Base-by-base conservation (phyloP, 2,888 invertebrate species). In the Drosophila trichaetosa region DNA sequence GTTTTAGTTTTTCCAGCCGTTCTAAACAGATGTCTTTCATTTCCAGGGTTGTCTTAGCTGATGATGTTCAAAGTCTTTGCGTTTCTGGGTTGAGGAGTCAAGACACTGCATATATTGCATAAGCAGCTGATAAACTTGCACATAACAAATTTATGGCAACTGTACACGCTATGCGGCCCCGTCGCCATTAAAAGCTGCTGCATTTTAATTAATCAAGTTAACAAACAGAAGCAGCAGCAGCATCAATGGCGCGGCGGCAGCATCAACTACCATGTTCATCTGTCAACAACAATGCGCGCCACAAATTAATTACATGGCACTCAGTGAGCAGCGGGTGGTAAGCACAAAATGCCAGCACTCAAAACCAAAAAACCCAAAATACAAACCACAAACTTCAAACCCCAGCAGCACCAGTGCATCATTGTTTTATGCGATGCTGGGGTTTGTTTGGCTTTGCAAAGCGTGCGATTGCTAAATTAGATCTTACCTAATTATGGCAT, bases 161-260 rank as follows among this genome's bases (percentile, higher is more conserved):
- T 69, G 73, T 78, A 73, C 84, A 87, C 80, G 84, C 84, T 56
- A 84, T 59, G 70, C 61, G 48, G 57, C 53, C 53, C 42, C 56
- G 34, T 58, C 58, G 73, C 80, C 73, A 77, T 81, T 87, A 88
- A 86, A 77, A 80, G 73, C 69, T 72, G 76, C 76, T 87, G 84
- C 81, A 86, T 87, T 88, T 86, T 82, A 87, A 86, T 87, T 87
- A 88, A 86, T 88, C 82, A 86, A 87, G 88, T 78, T 85, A 87
- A 86, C 85, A 85, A 85, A 85, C 85, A 74, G 79, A 63, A 27
- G 69, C 60, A 69, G 52, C 64, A 46, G 49, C 54, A 36, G 4
- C 56, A 60, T 16, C 58, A 57, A 1, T 62, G 21, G 10, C 11
- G 34, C 68, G 40, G 31, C 52, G 38, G 7, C 53, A 40, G 10